Base-by-base conservation (phyloP, 2,888 invertebrate species). In the Galerucella calmariensis region DNA sequence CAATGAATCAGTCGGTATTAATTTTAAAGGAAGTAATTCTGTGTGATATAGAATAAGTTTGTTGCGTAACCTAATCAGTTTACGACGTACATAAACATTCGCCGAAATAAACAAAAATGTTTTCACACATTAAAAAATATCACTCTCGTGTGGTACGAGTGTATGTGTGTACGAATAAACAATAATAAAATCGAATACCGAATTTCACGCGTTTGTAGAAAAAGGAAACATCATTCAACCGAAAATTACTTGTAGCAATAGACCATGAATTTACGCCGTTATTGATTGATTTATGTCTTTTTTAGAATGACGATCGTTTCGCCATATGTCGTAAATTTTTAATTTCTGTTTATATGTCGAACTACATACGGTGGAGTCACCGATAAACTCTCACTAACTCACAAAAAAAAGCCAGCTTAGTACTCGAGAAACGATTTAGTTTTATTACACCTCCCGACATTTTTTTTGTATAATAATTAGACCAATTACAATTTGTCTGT, bases 211-310 rank as follows among this genome's bases (percentile, higher is more conserved):
- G 75, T 77, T 77, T 76, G 70, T 74, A 63, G 70, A 73, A 71
- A 74, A 76, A 75, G 79, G 79, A 79, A 79, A 75, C 75, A 75
- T 78, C 79, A 78, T 72, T 79, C 79, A 77, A 73, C 73, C 72
- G 56, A 73, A 56, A 74, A 77, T 75, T 76, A 76, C 77, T 73
- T 75, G 70, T 74, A 74, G 72, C 73, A 77, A 78, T 75, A 73
- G 69, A 75, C 75, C 66, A 73, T 35, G 73, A 61, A 62, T 76
- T 77, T 75, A 76, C 69, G 74, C 67, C 68, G 46, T 48, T 69
- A 73, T 10, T 73, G 77, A 78, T 63, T 73, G 77, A 78, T 78
- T 78, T 78, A 78, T 75, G 59, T 71, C 69, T 56, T 56, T 71
- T 51, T 53, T 24, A 58, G 68, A 74, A 75, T 73, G 69, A 62